Percentiles rank a stretch among this genome's conserved stretches.
Conservation (phyloP, 2,113 vertebrate genomes). For the Acinonyx jubatus region DNA sequence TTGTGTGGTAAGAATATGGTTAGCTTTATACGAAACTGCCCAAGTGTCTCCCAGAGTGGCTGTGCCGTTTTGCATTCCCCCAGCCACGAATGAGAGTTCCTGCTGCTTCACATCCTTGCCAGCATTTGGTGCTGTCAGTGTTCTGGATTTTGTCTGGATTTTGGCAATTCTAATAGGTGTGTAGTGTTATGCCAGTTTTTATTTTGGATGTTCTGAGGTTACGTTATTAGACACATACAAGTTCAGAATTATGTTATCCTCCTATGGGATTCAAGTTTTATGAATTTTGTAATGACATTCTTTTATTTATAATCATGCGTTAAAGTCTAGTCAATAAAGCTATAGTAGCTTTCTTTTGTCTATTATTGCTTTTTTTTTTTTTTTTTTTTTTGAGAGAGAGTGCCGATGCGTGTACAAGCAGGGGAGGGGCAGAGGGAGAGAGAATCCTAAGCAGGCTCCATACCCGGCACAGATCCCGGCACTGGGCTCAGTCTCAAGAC, state of each 20-base stretch:
- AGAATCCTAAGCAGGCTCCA: no score
- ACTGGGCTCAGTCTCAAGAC: no score
- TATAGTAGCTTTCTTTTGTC: neutral
- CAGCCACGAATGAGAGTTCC: neutral
- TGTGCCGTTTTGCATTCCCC: neutral
- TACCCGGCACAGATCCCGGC: no score
- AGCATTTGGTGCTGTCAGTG: neutral
- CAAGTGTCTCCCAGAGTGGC: neutral
- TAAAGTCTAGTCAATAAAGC: neutral
- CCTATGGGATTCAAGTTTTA: neutral
- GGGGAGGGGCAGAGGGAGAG: no score
- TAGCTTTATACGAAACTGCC: neutral
- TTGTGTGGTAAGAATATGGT: neutral
- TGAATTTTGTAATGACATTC: neutral
- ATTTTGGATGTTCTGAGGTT: neutral
- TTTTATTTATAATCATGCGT: neutral
- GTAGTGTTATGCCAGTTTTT: neutral
- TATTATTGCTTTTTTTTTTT: neutral
- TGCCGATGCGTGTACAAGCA: no score
- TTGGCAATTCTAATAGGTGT: neutral
- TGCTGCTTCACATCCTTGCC: neutral
- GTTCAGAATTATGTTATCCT: slow-evolving; percentile 2
- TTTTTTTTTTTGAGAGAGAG: no score
- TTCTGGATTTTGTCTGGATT: neutral
- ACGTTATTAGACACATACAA: neutral